Conservation (phyloP, 2,797 vertebrate species). For the Furcifer pardalis region DNA sequence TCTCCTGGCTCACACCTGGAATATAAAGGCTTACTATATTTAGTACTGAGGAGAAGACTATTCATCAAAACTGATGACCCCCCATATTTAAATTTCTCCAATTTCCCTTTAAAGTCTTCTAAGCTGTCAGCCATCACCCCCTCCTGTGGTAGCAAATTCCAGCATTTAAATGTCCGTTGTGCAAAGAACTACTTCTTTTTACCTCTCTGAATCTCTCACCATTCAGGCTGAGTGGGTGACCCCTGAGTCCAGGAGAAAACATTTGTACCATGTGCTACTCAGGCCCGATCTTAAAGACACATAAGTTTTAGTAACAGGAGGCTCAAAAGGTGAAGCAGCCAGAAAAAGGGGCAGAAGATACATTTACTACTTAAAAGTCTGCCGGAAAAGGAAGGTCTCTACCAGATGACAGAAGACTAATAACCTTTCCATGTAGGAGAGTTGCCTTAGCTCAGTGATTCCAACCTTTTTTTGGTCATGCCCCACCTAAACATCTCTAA, state of each 20-base stretch:
- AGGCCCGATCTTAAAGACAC: too few relatives aligned
- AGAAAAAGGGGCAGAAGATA: too few relatives aligned
- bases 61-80: not conserved
- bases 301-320: too few relatives aligned
- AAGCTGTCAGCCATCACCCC: not conserved
- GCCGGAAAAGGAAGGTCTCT: too few relatives aligned
- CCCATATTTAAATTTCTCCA: not conserved
- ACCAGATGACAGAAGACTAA: too few relatives aligned
- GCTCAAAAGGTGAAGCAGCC: too few relatives aligned
- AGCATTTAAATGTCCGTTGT: not conserved
- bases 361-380: too few relatives aligned
- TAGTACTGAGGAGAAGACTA: too few relatives aligned
- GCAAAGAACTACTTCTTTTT: not conserved
- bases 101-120: not conserved
- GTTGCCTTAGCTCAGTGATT: too few relatives aligned
- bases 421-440: too few relatives aligned
- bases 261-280: not conserved
- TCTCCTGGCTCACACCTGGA: not conserved
- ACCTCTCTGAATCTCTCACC: not conserved
- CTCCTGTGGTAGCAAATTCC: not conserved
- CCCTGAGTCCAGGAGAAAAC: not conserved
- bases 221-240: not conserved
- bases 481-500: too few relatives aligned
- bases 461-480: too few relatives aligned
- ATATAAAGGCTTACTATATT: not conserved